Evolutionary conservation across 2,797 vertebrate species (phyloP).

Genomic region (Micrastur ruficollis): DNA sequence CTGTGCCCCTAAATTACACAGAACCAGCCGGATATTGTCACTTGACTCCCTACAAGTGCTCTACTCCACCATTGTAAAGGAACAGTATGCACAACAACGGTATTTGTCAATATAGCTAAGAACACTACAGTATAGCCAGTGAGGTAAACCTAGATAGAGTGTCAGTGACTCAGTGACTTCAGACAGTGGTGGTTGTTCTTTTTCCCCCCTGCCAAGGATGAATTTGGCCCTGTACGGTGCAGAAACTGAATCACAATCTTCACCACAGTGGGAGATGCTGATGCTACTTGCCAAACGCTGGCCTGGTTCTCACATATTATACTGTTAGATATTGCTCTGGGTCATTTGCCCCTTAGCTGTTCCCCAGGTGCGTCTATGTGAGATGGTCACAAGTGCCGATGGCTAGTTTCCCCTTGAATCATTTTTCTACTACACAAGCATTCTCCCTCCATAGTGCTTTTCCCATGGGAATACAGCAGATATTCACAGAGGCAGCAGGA

Average conservation of each 20-base stretch:
- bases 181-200: neutral
- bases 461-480: neutral
- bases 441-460: neutral
- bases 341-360: neutral
- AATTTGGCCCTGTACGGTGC: neutral
- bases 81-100: neutral
- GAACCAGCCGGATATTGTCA: neutral
- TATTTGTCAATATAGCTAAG: neutral
- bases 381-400: neutral
- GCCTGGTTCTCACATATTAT: neutral
- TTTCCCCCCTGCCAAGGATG: neutral
- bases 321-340: neutral
- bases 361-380: neutral
- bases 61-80: neutral
- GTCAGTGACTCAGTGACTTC: neutral
- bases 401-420: neutral
- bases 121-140: fast-evolving
- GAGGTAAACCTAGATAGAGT: neutral
- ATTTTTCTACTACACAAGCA: neutral
- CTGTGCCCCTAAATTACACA: neutral
- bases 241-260: neutral
- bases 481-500: neutral
- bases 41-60: neutral
- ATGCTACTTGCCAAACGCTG: neutral
- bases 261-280: fast-evolving